These are phyloP conservation scores for Vanessa cardui DNA, from an alignment of 2,888 invertebrate species.

Conservation along the genomic window DNA sequence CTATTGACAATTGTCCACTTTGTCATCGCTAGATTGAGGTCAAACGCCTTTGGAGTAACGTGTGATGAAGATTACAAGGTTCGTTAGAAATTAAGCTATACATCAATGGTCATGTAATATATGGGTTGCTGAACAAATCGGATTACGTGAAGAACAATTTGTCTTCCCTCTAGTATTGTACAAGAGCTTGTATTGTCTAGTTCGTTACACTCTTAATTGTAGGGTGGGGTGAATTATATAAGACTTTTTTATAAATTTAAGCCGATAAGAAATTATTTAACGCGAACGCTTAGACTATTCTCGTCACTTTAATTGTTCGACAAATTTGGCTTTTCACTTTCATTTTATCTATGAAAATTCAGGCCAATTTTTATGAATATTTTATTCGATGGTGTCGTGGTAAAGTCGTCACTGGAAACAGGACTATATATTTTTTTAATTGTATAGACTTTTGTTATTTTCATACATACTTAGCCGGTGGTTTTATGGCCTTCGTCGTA, in stretches of 20 bases:
- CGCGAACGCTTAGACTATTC: not conserved
- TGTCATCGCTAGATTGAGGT: slow-evolving; percentile 16
- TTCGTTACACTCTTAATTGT: not conserved
- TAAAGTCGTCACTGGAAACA: not conserved
- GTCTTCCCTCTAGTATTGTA: not conserved
- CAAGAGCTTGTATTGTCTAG: not conserved
- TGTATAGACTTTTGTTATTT: too few species aligned
- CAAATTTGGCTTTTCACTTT: not conserved
- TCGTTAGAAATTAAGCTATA: slow-evolving; percentile 8
- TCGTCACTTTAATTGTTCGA: not conserved
- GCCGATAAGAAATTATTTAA: not conserved
- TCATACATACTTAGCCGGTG: too few species aligned
- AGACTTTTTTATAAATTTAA: not conserved
- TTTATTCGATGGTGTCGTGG: not conserved
- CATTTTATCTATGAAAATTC: not conserved
- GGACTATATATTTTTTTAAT: not conserved
- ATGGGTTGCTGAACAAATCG: not conserved
- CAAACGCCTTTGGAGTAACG: slow-evolving; percentile 15
- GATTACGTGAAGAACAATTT: not conserved
- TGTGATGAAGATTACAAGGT: not conserved
- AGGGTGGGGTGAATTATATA: not conserved
- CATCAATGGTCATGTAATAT: not conserved
- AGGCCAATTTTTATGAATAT: not conserved
- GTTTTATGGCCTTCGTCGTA: too few species aligned
- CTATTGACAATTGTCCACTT: slow-evolving; percentile 1